phyloP scores from a whole-genome alignment of 1,140 invertebrate genomes.

The Harpegnathos saltator region DNA sequence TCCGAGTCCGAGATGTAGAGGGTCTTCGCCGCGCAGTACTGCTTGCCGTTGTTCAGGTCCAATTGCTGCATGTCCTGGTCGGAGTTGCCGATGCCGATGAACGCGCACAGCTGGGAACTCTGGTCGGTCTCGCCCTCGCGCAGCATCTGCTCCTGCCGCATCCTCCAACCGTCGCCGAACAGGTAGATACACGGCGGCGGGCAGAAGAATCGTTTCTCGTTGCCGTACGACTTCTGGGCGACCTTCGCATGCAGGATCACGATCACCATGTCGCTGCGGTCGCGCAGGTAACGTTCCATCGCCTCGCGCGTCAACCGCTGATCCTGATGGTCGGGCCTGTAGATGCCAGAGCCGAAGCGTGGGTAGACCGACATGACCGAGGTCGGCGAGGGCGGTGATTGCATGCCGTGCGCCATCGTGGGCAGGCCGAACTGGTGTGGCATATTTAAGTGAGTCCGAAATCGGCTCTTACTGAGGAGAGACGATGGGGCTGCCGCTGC shows the following conservation, averaged over 20 bases:
- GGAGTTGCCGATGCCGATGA: conserved; percentile 99
- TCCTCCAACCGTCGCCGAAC: conserved; percentile 98
- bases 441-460: conserved; percentile 87
- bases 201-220: conserved; percentile 99
- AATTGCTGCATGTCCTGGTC: conserved; percentile 99
- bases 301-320: conserved; percentile 95
- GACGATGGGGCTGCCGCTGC: conserved; percentile 34
- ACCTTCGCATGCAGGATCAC: conserved; percentile 99
- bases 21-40: conserved; percentile 99
- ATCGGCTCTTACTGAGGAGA: conserved; percentile 30
- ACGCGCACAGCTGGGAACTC: conserved; percentile 97
- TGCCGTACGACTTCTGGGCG: conserved; percentile 99
- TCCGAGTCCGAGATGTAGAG: conserved; percentile 99
- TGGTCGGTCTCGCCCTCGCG: conserved; percentile 95
- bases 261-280: conserved; percentile 97
- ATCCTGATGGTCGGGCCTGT: conserved; percentile 90
- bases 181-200: conserved; percentile 99
- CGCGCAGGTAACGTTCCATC: conserved; percentile 97
- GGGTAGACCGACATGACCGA: conserved; percentile 88
- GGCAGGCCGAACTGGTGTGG: conserved; percentile 92
- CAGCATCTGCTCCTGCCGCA: conserved; percentile 96
- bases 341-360: conserved; percentile 88
- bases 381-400: conserved; percentile 92
- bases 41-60: conserved; percentile 97
- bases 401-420: conserved; percentile 89